These are phyloP conservation scores for Scaptomyza reducta DNA, from an alignment of 2,888 invertebrate species.

Conservation along the genomic window DNA sequence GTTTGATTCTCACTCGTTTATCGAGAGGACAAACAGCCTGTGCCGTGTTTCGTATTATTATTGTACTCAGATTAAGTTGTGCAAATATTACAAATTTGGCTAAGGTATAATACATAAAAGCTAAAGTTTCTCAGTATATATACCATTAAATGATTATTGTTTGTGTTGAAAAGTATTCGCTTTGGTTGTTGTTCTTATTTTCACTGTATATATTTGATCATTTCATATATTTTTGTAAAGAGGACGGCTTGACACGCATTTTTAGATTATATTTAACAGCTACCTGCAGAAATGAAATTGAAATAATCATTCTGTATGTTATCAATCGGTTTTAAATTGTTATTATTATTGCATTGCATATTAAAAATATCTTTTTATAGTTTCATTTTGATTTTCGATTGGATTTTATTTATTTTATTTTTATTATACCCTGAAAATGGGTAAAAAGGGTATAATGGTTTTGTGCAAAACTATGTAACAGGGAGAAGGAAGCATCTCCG, in stretches of 20 bases:
- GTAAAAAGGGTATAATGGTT: too few relatives aligned
- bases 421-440: too few relatives aligned
- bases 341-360: neutral
- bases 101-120: conserved; percentile 21
- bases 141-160: conserved; percentile 30
- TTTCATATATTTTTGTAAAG: conserved; percentile 62
- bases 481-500: too few relatives aligned
- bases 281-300: conserved; percentile 36
- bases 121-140: conserved; percentile 20
- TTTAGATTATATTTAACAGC: conserved; percentile 57
- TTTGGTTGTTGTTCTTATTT: conserved; percentile 34
- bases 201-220: conserved; percentile 23
- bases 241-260: conserved; percentile 77
- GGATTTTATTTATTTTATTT: neutral
- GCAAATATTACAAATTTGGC: conserved; percentile 8
- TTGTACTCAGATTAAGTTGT: conserved; percentile 43
- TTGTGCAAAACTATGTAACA: too few relatives aligned
- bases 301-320: neutral
- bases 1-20: conserved; percentile 45
- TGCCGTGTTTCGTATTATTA: conserved; percentile 45
- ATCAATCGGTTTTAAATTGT: neutral
- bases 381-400: neutral
- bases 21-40: conserved; percentile 13
- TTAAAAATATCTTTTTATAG: too few relatives aligned
- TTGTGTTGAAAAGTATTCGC: conserved; percentile 34